Base-by-base conservation (phyloP, 2,113 vertebrate species). In the Connochaetes taurinus region DNA sequence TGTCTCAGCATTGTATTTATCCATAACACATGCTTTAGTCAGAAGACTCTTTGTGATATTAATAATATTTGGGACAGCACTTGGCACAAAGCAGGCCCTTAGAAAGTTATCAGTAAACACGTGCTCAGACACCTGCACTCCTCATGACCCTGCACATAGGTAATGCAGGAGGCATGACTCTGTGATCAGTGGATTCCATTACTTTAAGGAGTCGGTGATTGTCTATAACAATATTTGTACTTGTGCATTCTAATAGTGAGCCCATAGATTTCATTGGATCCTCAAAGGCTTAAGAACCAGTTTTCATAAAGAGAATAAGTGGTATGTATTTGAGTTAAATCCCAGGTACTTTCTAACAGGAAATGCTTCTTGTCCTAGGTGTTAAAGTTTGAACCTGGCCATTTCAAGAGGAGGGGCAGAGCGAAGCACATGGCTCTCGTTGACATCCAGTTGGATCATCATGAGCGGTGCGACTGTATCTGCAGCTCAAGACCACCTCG, bases 361-460 rank as follows among this genome's bases (percentile, higher is more conserved):
- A 94, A 0, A 89, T 96, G n/a, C 90, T 98, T 89, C 94, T 98
- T 90, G 50, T 98, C 91, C 29, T 95, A 99, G 99, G 99, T 99
- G 96, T 98, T 99, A 97, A 99, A 99, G 98, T 99, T 99, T n/a
- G 99, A 99, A 91, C 98, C 98, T 57, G 98, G 97, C 27, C 98
- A 98, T 97, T 83, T 98, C 97, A 99, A 98, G 91, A 99, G 98
- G 98, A 99, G 97, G 97, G 97, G 98, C 50, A 99, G 86, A 97
- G 97, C 99, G 11, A 98, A 99, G 99, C 99, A 98, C 97, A 99
- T 99, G 99, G 94, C 98, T 85, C 98, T 99, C n/a, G 98, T 99
- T 15, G 99, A 99, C 97, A 99, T 99, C 98, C 99, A 99, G 84
- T 98, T 99, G 98, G 99, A 99, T 36, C 99, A 99, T 97, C 99